A percentile compares a stretch with the other conserved stretches of the same genome.
Evolutionary conservation across 2,113 vertebrate species (phyloP).

Genomic region (Thalassoma bifasciatum): DNA sequence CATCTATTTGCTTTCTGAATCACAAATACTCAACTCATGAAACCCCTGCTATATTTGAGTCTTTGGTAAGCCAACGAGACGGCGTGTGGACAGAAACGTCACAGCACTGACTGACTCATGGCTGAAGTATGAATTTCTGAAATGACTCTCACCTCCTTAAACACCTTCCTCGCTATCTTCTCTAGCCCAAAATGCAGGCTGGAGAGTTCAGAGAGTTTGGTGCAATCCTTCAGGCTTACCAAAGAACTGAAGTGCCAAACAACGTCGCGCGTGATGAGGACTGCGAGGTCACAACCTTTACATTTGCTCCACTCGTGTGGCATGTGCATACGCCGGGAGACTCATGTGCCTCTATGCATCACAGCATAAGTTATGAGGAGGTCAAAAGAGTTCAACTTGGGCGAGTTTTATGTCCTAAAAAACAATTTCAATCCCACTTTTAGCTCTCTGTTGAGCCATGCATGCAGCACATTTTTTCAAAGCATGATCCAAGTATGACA

Average conservation of each 20-base stretch:
- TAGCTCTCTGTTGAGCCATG: neutral
- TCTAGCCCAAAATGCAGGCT: neutral
- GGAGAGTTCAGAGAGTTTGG: neutral
- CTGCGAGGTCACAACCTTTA: slow-evolving; percentile 37
- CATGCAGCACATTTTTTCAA: neutral
- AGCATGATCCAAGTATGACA: neutral
- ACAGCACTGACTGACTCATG: slow-evolving; percentile 15
- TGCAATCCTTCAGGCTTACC: neutral
- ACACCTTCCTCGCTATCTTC: slow-evolving; percentile 7
- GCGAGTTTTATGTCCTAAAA: neutral
- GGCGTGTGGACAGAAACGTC: neutral
- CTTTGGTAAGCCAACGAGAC: neutral
- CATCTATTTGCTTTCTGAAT: neutral
- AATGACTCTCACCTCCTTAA: slow-evolving; percentile 18
- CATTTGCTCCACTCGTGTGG: slow-evolving; percentile 16
- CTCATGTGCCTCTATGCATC: neutral
- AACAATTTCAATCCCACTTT: neutral
- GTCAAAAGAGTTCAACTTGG: neutral
- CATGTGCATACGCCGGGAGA: slow-evolving; percentile 5
- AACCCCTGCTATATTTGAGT: neutral
- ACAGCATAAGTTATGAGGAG: neutral
- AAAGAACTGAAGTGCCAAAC: slow-evolving; percentile 32
- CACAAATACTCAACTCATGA: neutral
- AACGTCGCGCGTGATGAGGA: slow-evolving; percentile 14
- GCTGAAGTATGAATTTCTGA: neutral